phyloP scores from a whole-genome alignment of 2,113 vertebrate species.

The Camelus bactrianus region DNA sequence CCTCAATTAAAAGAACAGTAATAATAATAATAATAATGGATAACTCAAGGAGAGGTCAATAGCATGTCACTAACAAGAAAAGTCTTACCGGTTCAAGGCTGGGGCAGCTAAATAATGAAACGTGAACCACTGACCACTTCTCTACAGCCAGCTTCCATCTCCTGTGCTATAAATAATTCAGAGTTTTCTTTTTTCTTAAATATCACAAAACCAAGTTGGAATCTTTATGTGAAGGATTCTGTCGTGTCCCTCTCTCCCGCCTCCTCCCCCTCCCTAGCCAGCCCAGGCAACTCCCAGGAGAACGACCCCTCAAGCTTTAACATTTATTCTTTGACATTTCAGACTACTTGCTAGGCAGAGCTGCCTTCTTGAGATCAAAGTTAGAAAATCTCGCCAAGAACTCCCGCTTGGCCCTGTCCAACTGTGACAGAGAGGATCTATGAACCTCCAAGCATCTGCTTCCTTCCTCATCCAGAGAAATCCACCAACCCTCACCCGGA shows the following conservation, averaged over 20 bases:
- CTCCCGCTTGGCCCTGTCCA: constrained; percentile 41
- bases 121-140: constrained; percentile 8
- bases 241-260: constrained; percentile 61
- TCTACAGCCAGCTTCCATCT: constrained; percentile 81
- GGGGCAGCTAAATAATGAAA: constrained; percentile 78
- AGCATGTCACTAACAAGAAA: constrained; percentile 2
- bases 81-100: constrained; percentile 66
- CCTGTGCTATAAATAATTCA: constrained; percentile 87
- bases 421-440: constrained; percentile 62
- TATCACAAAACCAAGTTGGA: constrained; percentile 84
- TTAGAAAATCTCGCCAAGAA: constrained; percentile 69
- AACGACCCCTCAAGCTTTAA: constrained; percentile 68
- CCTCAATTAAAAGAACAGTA: not conserved
- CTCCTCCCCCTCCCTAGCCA: constrained; percentile 42
- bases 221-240: constrained; percentile 78
- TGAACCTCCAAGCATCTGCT: constrained; percentile 46
- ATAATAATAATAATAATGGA: not conserved
- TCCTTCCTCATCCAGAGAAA: not conserved
- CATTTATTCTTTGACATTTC: constrained; percentile 83
- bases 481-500: not conserved
- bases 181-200: constrained; percentile 83
- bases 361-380: constrained; percentile 77
- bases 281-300: constrained; percentile 70
- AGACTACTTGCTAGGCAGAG: constrained; percentile 81
- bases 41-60: constrained; percentile 51